A percentile compares a stretch with the other conserved stretches of the same genome.
phyloP scores from a whole-genome alignment of 2,113 vertebrate species.

The Eleginops maclovinus region DNA sequence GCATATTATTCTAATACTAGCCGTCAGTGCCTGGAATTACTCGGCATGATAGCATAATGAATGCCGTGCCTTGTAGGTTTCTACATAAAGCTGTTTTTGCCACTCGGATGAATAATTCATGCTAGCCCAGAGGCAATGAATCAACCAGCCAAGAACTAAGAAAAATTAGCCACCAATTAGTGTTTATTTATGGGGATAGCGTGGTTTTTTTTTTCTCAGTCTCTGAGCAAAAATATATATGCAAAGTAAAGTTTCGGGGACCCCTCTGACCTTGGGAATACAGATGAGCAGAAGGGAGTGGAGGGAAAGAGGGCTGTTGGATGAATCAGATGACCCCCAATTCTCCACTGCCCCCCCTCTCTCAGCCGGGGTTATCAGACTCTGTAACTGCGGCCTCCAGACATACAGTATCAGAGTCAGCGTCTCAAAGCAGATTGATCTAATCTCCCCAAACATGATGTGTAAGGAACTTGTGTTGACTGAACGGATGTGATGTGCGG shows the following conservation, averaged over 20 bases:
- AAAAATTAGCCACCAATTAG: conserved; percentile 95
- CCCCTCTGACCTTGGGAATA: conserved; percentile 67
- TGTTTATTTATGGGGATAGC: conserved; percentile 90
- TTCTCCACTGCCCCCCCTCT: conserved; percentile 8
- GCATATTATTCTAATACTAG: conserved; percentile 89
- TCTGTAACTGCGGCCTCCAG: conserved; percentile 52
- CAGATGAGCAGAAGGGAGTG: conserved; percentile 27
- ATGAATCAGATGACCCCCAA: conserved; percentile 56
- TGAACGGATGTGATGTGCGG: conserved; percentile 66
- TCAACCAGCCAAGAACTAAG: conserved; percentile 93
- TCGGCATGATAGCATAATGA: conserved; percentile 89
- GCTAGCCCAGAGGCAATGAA: conserved; percentile 91
- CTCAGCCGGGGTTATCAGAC: conserved; percentile 40
- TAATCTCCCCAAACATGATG: conserved; percentile 68
- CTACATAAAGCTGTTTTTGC: conserved; percentile 89
- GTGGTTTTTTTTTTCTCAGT: conserved; percentile 65
- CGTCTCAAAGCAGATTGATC: conserved; percentile 69
- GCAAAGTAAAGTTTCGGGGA: conserved; percentile 63
- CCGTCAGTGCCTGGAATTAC: conserved; percentile 87
- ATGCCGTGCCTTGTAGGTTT: conserved; percentile 88
- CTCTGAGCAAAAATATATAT: conserved; percentile 39
- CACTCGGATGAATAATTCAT: conserved; percentile 94
- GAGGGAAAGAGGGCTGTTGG: conserved; percentile 9
- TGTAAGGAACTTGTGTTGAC: conserved; percentile 71
- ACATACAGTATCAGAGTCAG: conserved; percentile 59